Conservation (phyloP, 2,888 invertebrate genomes). For the Melanophora roralis region DNA sequence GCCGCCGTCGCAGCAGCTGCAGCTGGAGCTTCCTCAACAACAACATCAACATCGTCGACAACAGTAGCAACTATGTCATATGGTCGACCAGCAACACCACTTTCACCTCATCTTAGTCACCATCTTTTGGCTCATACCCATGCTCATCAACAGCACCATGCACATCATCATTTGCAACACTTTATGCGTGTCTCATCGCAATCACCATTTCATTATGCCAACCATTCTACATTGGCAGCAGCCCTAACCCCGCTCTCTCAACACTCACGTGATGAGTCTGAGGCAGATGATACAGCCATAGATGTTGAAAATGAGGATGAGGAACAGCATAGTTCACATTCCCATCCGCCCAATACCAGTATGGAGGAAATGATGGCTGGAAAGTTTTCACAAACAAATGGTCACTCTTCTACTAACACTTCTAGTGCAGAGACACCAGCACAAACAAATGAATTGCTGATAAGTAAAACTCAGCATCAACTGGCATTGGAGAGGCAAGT, state of each 20-base stretch:
- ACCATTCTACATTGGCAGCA: slow-evolving; percentile 27
- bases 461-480: slow-evolving; percentile 48
- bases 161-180: slow-evolving; percentile 58
- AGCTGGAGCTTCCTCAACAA: slow-evolving; percentile 60
- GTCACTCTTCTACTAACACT: slow-evolving; percentile 28
- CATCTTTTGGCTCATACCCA: slow-evolving; percentile 30
- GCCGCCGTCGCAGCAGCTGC: slow-evolving; percentile 61
- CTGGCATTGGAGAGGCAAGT: slow-evolving; percentile 50
- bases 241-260: slow-evolving; percentile 50
- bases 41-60: slow-evolving; percentile 53
- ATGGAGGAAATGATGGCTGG: slow-evolving; percentile 46
- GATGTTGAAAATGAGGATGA: slow-evolving; percentile 74
- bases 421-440: not conserved
- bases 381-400: slow-evolving; percentile 60
- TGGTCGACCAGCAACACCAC: slow-evolving; percentile 53
- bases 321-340: slow-evolving; percentile 48
- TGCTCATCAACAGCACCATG: slow-evolving; percentile 35
- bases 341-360: slow-evolving; percentile 20
- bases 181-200: slow-evolving; percentile 42
- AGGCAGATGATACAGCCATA: slow-evolving; percentile 73
- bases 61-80: slow-evolving; percentile 53
- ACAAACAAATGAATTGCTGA: slow-evolving; percentile 43
- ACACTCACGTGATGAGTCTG: slow-evolving; percentile 67
- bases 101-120: slow-evolving; percentile 53
- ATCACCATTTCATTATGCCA: slow-evolving; percentile 48